Evolutionary conservation across 2,888 invertebrate genomes (phyloP).

Genomic region (Siphonodentalium dalli): DNA sequence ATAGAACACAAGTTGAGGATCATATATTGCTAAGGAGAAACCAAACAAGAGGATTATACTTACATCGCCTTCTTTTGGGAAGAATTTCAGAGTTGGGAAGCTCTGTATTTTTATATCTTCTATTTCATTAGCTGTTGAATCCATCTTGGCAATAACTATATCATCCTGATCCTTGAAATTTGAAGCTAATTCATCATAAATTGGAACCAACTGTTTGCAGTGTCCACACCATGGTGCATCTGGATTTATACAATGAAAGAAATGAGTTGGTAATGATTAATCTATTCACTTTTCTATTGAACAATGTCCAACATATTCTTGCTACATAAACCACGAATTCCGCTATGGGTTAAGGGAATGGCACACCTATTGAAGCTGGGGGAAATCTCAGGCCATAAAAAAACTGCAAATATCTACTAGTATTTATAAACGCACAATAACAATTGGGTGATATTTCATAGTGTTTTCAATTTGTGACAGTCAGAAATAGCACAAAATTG

Average conservation of each 20-base stretch:
- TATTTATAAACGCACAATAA: no score
- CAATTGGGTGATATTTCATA: no score
- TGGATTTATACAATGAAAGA: no score
- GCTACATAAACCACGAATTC: not conserved
- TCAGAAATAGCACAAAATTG: no score
- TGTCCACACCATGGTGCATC: slow-evolving; percentile 97
- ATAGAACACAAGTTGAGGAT: not conserved
- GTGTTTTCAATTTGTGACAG: no score
- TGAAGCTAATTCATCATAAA: slow-evolving; percentile 94
- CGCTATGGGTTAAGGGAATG: not conserved
- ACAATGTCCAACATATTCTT: not conserved
- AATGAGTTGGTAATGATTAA: not conserved
- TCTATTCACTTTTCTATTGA: not conserved
- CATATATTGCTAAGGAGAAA: not conserved
- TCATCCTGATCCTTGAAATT: slow-evolving; percentile 82
- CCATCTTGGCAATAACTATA: slow-evolving; percentile 96
- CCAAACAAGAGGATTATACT: slow-evolving; percentile 28
- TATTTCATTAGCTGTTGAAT: slow-evolving; percentile 96
- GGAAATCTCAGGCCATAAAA: no score
- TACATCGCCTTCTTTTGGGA: slow-evolving; percentile 89
- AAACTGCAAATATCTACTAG: no score
- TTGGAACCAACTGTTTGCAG: slow-evolving; percentile 96
- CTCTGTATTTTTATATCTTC: slow-evolving; percentile 93
- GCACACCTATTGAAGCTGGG: not conserved
- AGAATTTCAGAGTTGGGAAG: slow-evolving; percentile 75